Base-by-base conservation (phyloP, 1,140 invertebrate species). In the Mizuhopecten yessoensis region DNA sequence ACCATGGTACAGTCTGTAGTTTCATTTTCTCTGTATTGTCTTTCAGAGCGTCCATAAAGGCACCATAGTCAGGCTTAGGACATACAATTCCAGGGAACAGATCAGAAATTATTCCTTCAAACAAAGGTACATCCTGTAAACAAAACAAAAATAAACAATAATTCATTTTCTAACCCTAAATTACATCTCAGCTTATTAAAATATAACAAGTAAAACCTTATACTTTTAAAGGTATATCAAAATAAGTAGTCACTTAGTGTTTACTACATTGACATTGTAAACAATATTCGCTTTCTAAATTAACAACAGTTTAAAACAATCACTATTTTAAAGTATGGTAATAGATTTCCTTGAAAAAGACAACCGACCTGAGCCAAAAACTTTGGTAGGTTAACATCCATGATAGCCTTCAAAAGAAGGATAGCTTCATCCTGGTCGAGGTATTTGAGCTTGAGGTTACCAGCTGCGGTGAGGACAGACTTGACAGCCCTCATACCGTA, bases 1-100 rank as follows among this genome's bases (percentile, higher is more conserved):
- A 96, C 94, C 95, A 97, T 23, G 96, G 95, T 33, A 96, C 96
- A 57, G 95, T 89, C 91, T 96, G 96, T 34, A 97, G 93, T 90
- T 96, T 92, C 42, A 94, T 92, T 91, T 96, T 96, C 34, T 89
- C 90, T 45, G 96, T 96, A 90, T 96, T 96, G 20, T 95, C 95
- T 90, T 96, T 96, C 45, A 97, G 93, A 49, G 96, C 95, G 86
- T 96, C 95, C 94, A 97, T 93, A 91, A 96, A 96, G 42, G 96
- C 94, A 86, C 94, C 97, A 96, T 99, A 98, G 95, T 98, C 98
- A 0, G 96, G 95, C 90, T 96, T 94, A 20, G 96, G 96, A n/a
- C 96, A 92, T 33, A 95, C 89, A 0, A 97, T 95, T 29, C 96
- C 96, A 86, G 96, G 96, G 92, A 97, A 97, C 92, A 97, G 92